Percentiles rank a stretch among this genome's conserved stretches.
phyloP scores from a whole-genome alignment of 2,113 vertebrate genomes.

The Willisornis vidua region DNA sequence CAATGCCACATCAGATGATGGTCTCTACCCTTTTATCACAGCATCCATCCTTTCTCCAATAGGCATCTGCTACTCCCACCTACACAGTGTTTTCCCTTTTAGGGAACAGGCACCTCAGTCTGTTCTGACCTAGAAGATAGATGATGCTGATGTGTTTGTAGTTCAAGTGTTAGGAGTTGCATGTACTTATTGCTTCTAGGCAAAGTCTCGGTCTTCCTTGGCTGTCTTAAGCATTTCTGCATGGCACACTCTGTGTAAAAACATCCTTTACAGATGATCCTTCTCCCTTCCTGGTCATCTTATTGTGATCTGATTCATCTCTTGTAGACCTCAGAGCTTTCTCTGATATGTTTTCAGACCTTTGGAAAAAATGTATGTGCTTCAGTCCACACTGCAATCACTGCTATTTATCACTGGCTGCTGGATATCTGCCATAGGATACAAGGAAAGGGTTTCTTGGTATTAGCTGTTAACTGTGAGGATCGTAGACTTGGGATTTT shows the following conservation, averaged over 20 bases:
- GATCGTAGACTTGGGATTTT: neutral
- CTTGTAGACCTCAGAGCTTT: neutral
- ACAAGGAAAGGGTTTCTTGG: neutral
- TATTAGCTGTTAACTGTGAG: neutral
- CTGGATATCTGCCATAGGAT: neutral
- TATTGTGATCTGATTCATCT: neutral
- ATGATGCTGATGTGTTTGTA: neutral
- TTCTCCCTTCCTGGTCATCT: neutral
- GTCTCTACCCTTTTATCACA: neutral
- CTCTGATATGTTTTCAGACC: neutral
- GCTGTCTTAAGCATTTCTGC: neutral
- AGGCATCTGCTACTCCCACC: neutral
- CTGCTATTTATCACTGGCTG: neutral
- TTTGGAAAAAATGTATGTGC: neutral
- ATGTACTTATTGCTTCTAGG: neutral
- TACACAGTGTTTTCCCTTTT: neutral
- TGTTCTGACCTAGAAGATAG: neutral
- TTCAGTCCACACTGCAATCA: neutral
- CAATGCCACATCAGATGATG: neutral
- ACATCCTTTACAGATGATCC: neutral
- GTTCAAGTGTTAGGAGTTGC: neutral
- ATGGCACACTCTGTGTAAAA: neutral
- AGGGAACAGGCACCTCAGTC: neutral
- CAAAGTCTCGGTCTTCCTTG: neutral
- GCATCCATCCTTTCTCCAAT: neutral